Percentiles rank a stretch among this genome's conserved stretches.
Conservation (phyloP, 2,113 vertebrate species). For the Tinamus guttatus region DNA sequence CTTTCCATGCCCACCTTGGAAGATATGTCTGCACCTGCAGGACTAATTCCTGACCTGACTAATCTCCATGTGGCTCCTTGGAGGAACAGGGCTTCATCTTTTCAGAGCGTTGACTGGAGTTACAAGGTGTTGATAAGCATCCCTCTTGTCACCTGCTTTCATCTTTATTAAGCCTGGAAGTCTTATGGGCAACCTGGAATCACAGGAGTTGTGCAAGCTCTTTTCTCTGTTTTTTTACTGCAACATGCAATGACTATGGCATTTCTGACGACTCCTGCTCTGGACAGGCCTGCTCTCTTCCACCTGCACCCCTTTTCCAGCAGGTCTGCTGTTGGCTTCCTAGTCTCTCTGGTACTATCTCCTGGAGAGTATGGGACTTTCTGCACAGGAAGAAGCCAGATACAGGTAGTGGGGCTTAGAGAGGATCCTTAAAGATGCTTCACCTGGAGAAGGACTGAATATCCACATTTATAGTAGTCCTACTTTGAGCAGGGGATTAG, state of each 20-base stretch:
- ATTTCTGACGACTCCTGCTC: not conserved
- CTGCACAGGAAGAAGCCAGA: not conserved
- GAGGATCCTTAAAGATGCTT: accelerated
- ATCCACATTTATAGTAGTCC: not conserved
- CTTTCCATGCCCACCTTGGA: not conserved
- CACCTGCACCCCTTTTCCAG: too few species aligned
- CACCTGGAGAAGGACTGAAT: not conserved
- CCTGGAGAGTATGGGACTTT: not conserved
- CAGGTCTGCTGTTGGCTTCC: not conserved
- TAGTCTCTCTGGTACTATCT: too few species aligned
- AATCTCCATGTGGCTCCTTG: not conserved
- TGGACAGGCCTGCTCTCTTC: not conserved
- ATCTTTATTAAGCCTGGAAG: not conserved
- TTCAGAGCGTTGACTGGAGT: not conserved
- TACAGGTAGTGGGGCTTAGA: not conserved
- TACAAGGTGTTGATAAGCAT: not conserved
- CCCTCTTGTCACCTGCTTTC: not conserved
- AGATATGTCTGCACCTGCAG: not conserved
- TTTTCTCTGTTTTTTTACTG: not conserved
- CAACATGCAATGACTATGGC: not conserved
- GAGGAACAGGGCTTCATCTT: not conserved
- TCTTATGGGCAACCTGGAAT: not conserved
- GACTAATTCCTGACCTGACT: not conserved
- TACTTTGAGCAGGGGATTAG: not conserved
- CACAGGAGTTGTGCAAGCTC: not conserved